Base-by-base conservation (phyloP, 2,888 invertebrate genomes). In the Cephus pygmeus region DNA sequence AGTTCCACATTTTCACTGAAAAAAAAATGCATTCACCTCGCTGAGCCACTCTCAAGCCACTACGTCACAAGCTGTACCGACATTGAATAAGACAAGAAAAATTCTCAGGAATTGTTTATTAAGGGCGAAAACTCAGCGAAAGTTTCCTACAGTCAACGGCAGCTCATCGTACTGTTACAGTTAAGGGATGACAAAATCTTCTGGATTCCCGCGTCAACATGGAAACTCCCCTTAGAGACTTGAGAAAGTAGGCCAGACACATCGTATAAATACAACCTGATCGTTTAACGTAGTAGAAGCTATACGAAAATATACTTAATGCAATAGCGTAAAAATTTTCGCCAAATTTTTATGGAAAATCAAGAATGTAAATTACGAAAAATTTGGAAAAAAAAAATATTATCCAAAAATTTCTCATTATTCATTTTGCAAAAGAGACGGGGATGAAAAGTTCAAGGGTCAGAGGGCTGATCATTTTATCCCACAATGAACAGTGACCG, bases 361-460 rank as follows among this genome's bases (percentile, higher is more conserved):
- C 30, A 4, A 71, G 6, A 33, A 12, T 1, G 0, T 71, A 31
- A 71, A 71, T 1, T 33, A 31, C 31, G 31, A 31, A 31, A 31
- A 31, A 31, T 31, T 31, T 31, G 31, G 30, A 30, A 69, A 12
- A 33, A 34, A 31, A 33, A 31, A 31, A 71, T 6, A 9, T 12
- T 33, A 31, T 12, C 23, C 0, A 23, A 23, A 71, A 30, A 71
- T 33, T 31, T 31, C 3, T 4, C 30, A 34, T 15, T 35, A 3
- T 12, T 0, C 35, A 6, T 12, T 30, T 34, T 71, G 0, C 12
- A 23, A n/a, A 11, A 34, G 30, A 75, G 75, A 35, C 33, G 76
- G 74, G 15, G 69, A 73, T n/a, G 68, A 71, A 76, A 23, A 69
- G 12, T 73, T 68, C 74, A 56, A 75, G 73, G 79, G 71, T 9